Percentiles rank a stretch among this genome's conserved stretches.
These are phyloP conservation scores for Myiozetetes cayanensis DNA, from an alignment of 2,113 vertebrate genomes.

Conservation along the genomic window DNA sequence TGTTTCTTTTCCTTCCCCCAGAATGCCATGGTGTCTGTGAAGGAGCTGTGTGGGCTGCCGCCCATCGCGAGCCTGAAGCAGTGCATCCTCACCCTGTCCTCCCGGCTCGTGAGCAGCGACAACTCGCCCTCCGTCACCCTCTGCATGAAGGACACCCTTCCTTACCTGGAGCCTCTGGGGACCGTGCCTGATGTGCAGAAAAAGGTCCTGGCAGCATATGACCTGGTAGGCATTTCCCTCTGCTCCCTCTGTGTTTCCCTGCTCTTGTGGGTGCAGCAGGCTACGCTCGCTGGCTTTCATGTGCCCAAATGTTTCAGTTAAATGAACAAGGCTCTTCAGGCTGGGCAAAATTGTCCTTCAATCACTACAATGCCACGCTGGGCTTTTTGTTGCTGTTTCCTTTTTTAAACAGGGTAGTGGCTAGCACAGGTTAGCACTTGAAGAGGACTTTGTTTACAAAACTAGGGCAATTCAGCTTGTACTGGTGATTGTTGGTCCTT, in stretches of 20 bases:
- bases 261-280: accelerated
- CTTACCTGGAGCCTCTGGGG: slow-evolving; percentile 85
- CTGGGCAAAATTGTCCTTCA: background rate
- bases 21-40: slow-evolving; percentile 88
- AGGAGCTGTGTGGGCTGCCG: slow-evolving; percentile 96
- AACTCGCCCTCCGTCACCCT: slow-evolving; percentile 81
- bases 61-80: slow-evolving; percentile 93
- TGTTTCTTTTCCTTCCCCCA: slow-evolving; percentile 48
- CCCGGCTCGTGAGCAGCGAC: slow-evolving; percentile 83
- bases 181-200: slow-evolving; percentile 83
- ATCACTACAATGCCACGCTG: background rate
- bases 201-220: slow-evolving; percentile 88
- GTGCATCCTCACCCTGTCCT: slow-evolving; percentile 92
- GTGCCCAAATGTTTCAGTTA: accelerated
- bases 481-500: background rate
- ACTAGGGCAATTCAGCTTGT: background rate
- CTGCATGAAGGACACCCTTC: slow-evolving; percentile 86
- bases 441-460: background rate
- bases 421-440: background rate
- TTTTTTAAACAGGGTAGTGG: background rate
- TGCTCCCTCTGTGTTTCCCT: background rate
- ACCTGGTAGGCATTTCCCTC: slow-evolving; percentile 77
- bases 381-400: background rate
- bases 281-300: background rate
- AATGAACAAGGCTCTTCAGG: background rate